Conservation (phyloP, 2,113 vertebrate species). For the Plectropomus leopardus region DNA sequence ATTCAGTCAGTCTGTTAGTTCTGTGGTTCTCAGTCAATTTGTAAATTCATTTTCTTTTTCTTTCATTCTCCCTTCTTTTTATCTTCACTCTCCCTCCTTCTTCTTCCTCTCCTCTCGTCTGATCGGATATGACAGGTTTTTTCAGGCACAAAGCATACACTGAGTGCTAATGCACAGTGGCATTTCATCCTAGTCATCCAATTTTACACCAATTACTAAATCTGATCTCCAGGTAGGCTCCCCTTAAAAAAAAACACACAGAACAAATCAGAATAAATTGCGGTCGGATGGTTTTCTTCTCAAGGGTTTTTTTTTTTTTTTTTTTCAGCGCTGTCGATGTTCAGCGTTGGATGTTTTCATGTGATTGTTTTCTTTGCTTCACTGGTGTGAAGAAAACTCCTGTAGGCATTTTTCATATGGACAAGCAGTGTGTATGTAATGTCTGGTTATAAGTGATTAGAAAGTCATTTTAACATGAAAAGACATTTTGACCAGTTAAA, state of each 20-base stretch:
- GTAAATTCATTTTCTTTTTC: too few relatives aligned
- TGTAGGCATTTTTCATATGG: neutral
- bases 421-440: accelerated
- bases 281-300: neutral
- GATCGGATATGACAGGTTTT: neutral
- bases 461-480: neutral
- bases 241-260: neutral
- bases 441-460: neutral
- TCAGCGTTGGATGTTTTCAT: slow-evolving; percentile 25
- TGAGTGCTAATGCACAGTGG: neutral
- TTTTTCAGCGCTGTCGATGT: neutral
- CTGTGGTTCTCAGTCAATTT: neutral
- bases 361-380: slow-evolving; percentile 22
- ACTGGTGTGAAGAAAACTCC: slow-evolving; percentile 29
- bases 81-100: too few relatives aligned
- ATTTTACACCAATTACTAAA: slow-evolving; percentile 27
- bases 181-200: slow-evolving; percentile 16
- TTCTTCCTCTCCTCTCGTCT: neutral
- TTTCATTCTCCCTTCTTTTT: neutral
- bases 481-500: neutral
- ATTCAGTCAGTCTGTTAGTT: slow-evolving; percentile 18
- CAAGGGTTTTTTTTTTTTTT: neutral
- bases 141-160: neutral
- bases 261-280: slow-evolving; percentile 16
- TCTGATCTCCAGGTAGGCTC: neutral